Evolutionary conservation across 2,797 vertebrate genomes (phyloP), one percentile per base, ranked within the genome.

Genomic region (Simalia tracyae): DNA sequence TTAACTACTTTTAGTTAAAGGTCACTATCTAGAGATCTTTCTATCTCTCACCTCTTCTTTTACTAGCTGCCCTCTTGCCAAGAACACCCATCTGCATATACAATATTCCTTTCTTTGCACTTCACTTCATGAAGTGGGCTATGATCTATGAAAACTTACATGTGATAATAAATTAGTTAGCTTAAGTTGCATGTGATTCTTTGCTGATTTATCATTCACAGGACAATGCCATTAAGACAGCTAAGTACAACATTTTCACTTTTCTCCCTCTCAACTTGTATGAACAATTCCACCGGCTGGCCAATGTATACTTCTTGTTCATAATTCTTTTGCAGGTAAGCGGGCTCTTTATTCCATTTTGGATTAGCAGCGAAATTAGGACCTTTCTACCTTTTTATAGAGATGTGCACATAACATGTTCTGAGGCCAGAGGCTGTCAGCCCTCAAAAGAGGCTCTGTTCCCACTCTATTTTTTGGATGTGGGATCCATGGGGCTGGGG

Each of bases 221-320:
- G 99, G 98, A 97, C 97, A 99, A 99, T 87, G 92, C 96, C 95
- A 98, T 99, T 93, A 98, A 93, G 95, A 99, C 98, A 2, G 96
- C 98, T 94, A 99, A 99, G 95, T 99, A 99, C 98, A 98, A 98
- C 89, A 0, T 97, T 66, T 94, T 99, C 93, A 99, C 98, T 28
- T 99, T 99, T 96, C 96, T 99, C 95, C 99, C 99, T 0, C 95
- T 98, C 89, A 98, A 98, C 88, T 97, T 99, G 94, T 99, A 97
- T 0, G 98, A 99, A 94, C 99, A 99, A 96, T 98, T 99, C 95
- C 98, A 99, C 86, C 97, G 98, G 1, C 86, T 94, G 8, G 98
- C 98, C 90, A 99, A 99, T 60, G n/a, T 99, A 95, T 99, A 98
- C 96, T 99, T 99, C 56, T 98, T 99, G 91, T 96, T 98, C 1